Evolutionary conservation across 2,797 vertebrate genomes (phyloP).

Genomic region (Syngnathus rostellatus): DNA sequence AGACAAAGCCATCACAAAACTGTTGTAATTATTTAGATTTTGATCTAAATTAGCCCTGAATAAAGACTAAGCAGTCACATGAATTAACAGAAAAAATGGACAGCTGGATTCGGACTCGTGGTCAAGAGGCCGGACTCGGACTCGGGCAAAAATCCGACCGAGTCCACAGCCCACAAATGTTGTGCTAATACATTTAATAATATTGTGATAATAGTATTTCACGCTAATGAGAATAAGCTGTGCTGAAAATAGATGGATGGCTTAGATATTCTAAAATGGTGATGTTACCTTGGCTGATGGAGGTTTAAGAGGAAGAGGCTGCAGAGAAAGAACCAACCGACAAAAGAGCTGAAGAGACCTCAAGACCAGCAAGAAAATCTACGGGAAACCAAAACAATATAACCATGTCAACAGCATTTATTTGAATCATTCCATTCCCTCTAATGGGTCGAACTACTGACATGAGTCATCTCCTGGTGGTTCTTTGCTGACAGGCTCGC

Average conservation of each 20-base stretch:
- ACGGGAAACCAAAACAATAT: constrained; percentile 19
- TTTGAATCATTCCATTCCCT: not conserved
- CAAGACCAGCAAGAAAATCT: constrained; percentile 88
- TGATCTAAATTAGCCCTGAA: no score
- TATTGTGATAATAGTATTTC: not conserved
- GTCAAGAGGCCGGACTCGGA: no score
- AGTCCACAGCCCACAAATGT: no score
- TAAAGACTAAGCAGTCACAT: no score
- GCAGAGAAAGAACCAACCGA: constrained; percentile 86
- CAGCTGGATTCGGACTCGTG: no score
- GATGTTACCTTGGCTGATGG: constrained; percentile 70
- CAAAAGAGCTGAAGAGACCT: constrained; percentile 82
- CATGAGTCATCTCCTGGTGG: constrained; percentile 87
- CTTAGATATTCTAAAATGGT: not conserved
- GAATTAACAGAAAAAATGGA: no score
- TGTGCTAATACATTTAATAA: no score
- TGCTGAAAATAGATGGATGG: not conserved
- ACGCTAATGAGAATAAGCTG: not conserved
- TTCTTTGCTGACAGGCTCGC: constrained; percentile 73
- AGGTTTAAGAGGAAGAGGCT: constrained; percentile 82
- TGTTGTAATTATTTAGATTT: no score
- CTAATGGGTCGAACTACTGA: constrained; percentile 36
- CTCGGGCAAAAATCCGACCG: no score
- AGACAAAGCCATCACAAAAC: no score
- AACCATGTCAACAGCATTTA: not conserved